Evolutionary conservation across 2,113 vertebrate species (phyloP), one percentile per base, ranked within the genome.

Genomic region (Labrus mixtus): DNA sequence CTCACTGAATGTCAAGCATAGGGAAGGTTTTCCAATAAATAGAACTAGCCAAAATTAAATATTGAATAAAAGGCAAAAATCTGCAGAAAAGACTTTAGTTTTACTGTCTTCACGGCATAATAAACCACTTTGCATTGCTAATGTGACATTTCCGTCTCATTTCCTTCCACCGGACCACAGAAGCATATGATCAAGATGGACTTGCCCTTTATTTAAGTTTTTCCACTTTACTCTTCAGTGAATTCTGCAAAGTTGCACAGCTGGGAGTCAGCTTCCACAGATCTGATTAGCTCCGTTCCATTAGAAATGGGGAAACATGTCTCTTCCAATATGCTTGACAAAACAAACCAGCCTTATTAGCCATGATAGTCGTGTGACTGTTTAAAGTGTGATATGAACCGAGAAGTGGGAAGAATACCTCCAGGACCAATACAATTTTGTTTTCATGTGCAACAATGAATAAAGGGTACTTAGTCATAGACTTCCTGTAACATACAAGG

Each of bases 81-180:
- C 56, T 69, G 16, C 29, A 29, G 29, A 68, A 45, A 0, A 5
- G 8, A 62, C 37, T 15, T 68, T 48, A 58, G 48, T 75, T 84
- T 67, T 60, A 71, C 53, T 33, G 68, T 80, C 51, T 36, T 39
- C 20, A 50, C 33, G 41, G 46, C 58, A 62, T 20, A 73, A 85
- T 80, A 76, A 73, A 51, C 29, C 78, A 37, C 54, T 78, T 59
- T 11, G 8, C 74, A 39, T 86, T 79, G 79, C 73, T 84, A 90
- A 90, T 87, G 81, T 87, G 86, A 86, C 83, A 87, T 90, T 90
- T 90, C 80, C 81, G 86, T 88, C 74, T 82, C 72, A 75, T 78
- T 86, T 79, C 50, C 79, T 73, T 67, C 82, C 65, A 77, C n/a
- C 20, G 45, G 68, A 78, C 78, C 78, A 79, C 19, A 81, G 63